Evolutionary conservation across 2,888 invertebrate species (phyloP).

Genomic region (Gandaritis pyraliata): DNA sequence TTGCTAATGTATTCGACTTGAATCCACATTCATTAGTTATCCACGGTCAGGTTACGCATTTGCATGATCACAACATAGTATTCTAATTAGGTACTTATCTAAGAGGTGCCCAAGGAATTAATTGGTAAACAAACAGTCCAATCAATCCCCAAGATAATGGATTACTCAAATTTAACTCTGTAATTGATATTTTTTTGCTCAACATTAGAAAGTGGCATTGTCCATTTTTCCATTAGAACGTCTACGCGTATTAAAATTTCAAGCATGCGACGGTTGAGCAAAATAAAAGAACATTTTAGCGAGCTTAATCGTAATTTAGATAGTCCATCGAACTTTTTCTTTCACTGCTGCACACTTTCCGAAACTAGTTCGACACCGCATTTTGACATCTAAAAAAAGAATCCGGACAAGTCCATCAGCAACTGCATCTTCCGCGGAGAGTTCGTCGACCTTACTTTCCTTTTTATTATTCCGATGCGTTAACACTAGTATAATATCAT

Average conservation of each 20-base stretch:
- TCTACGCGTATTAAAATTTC: constrained; percentile 63
- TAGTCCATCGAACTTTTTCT: constrained; percentile 46
- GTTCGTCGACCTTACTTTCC: constrained; percentile 77
- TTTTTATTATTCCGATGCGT: constrained; percentile 68
- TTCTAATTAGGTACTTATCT: constrained; percentile 17
- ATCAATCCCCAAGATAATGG: constrained; percentile 23
- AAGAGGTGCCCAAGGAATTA: constrained; percentile 2
- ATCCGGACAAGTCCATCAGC: constrained; percentile 66
- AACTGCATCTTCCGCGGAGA: constrained; percentile 58
- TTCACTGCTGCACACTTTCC: constrained; percentile 48
- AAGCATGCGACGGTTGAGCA: constrained; percentile 48
- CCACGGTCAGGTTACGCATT: constrained; percentile 29
- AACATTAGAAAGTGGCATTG: constrained; percentile 63
- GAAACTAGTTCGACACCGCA: constrained; percentile 57
- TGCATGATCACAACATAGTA: constrained; percentile 37
- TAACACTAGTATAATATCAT: constrained; percentile 50
- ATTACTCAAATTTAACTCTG: constrained; percentile 33
- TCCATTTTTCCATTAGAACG: constrained; percentile 58
- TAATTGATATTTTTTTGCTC: constrained; percentile 40
- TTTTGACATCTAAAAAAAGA: constrained; percentile 70
- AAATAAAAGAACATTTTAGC: constrained; percentile 52
- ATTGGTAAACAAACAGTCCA: constrained; percentile 18
- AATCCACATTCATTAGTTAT: constrained; percentile 40
- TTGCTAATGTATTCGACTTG: constrained; percentile 40
- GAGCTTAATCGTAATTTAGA: constrained; percentile 53